Conservation (phyloP, 2,888 invertebrate species). For the Drosophila anomalata region DNA sequence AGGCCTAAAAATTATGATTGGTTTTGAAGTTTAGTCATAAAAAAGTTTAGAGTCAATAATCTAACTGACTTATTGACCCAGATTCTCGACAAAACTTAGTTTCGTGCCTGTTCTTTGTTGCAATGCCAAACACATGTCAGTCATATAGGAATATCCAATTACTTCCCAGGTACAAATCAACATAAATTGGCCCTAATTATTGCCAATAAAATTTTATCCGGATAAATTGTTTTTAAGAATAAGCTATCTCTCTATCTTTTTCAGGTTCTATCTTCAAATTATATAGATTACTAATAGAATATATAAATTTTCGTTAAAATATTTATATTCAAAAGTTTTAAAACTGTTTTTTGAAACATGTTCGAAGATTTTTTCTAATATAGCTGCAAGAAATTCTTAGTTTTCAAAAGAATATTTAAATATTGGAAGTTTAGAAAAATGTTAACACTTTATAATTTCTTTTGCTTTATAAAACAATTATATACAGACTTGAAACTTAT, state of each 20-base stretch:
- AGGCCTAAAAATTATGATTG: neutral
- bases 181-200: neutral
- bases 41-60: neutral
- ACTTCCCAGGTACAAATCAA: neutral
- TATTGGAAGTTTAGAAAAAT: too few species aligned
- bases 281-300: too few species aligned
- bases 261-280: too few species aligned
- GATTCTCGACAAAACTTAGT: neutral
- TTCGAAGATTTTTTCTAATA: too few species aligned
- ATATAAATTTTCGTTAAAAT: too few species aligned
- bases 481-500: neutral
- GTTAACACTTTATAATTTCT: too few species aligned
- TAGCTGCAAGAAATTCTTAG: too few species aligned
- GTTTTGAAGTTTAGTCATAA: neutral
- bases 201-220: neutral
- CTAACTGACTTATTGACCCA: constrained; percentile 1
- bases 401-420: too few species aligned
- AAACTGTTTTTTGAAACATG: too few species aligned
- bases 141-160: neutral
- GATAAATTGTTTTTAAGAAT: neutral
- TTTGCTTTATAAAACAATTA: too few species aligned
- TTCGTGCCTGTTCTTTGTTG: neutral
- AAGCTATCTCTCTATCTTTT: too few species aligned
- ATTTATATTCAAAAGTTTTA: too few species aligned
- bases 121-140: constrained; percentile 1